phyloP scores from a whole-genome alignment of 1,140 invertebrate genomes.

The Neelides sp. region DNA sequence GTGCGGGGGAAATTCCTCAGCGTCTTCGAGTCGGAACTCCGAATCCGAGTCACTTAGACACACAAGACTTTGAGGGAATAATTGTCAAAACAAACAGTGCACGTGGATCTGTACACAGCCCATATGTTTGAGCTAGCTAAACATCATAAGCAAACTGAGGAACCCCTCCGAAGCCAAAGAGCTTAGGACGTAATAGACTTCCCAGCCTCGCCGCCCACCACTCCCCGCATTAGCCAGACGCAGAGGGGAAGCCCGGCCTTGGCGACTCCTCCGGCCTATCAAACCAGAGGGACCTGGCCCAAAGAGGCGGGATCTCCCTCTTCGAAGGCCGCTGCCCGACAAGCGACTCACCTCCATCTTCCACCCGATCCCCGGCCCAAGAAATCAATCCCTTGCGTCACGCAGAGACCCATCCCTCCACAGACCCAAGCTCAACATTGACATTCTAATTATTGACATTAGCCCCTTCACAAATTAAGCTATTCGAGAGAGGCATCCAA shows the following conservation, averaged over 20 bases:
- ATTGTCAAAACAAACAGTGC: constrained; percentile 31
- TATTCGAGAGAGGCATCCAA: not conserved
- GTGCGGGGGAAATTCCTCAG: constrained; percentile 4
- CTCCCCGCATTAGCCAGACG: constrained; percentile 2
- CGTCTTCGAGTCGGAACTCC: not conserved
- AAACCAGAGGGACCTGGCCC: not conserved
- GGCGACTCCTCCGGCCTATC: not conserved
- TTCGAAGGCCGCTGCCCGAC: not conserved
- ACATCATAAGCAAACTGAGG: constrained; percentile 29
- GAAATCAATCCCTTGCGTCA: constrained; percentile 19
- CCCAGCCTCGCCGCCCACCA: constrained; percentile 2
- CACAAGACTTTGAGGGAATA: too few species aligned
- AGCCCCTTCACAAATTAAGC: not conserved
- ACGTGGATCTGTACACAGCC: constrained; percentile 30
- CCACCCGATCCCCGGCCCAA: constrained; percentile 1
- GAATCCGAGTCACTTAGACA: too few species aligned
- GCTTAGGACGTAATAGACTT: not conserved
- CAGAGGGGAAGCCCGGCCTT: not conserved
- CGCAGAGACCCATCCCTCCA: not conserved
- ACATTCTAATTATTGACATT: not conserved
- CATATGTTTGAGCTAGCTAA: constrained; percentile 30
- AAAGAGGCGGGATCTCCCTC: not conserved
- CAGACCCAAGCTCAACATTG: not conserved
- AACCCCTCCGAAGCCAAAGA: too few species aligned
- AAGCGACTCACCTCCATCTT: not conserved